These are phyloP conservation scores for Pangasius larnaudii DNA, from an alignment of 2,797 vertebrate species.

Conservation along the genomic window DNA sequence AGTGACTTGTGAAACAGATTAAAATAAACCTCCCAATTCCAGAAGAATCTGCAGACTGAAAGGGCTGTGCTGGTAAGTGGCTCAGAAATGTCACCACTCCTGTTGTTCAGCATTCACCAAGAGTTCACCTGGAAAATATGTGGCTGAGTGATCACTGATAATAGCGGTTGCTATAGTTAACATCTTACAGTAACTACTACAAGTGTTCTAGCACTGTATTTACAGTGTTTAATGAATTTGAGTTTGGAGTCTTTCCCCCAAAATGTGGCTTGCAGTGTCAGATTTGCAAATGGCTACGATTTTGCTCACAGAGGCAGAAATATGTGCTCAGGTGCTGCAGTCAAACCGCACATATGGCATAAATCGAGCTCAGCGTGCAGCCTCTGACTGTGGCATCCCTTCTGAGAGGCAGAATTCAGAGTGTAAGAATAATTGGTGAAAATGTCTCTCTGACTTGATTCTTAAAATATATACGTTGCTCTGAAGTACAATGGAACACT, in stretches of 20 bases:
- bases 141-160: background rate
- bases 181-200: background rate
- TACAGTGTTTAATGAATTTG: background rate
- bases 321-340: background rate
- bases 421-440: background rate
- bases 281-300: constrained; percentile 4
- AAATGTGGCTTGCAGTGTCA: background rate
- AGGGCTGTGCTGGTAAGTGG: background rate
- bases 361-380: constrained; percentile 23
- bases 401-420: background rate
- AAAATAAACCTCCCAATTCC: background rate
- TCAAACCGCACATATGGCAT: constrained; percentile 1
- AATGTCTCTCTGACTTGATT: background rate
- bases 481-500: background rate
- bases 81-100: background rate
- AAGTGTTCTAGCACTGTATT: background rate
- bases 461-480: background rate
- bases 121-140: background rate
- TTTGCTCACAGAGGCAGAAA: constrained; percentile 27
- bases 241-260: background rate
- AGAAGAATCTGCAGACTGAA: background rate
- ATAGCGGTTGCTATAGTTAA: background rate
- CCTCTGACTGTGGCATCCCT: background rate
- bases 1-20: background rate
- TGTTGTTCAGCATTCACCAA: constrained; percentile 14